A percentile compares a stretch with the other conserved stretches of the same genome.
Conservation (phyloP, 2,113 vertebrate genomes). For the Ranitomeya variabilis region DNA sequence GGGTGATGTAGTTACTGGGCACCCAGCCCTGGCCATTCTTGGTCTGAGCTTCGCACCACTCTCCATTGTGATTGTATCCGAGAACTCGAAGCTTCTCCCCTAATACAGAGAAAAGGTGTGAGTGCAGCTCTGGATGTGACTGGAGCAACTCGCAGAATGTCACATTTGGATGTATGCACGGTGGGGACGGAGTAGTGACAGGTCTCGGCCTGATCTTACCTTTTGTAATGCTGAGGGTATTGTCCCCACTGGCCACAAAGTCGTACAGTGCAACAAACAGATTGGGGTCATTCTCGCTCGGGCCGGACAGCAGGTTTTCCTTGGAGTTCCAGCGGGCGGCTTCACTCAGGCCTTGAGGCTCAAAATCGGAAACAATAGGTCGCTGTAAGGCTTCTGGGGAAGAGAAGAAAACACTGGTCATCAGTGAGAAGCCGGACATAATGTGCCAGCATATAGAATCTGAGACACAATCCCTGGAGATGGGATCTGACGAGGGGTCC, state of each 20-base stretch:
- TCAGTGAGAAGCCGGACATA: too few species aligned
- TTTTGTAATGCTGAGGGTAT: conserved; percentile 99
- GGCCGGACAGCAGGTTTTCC: conserved; percentile 94
- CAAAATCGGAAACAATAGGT: conserved; percentile 85
- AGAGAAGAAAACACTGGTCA: neutral
- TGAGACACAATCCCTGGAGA: too few species aligned
- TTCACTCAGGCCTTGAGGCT: conserved; percentile 90
- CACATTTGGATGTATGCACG: neutral
- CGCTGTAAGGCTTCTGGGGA: conserved; percentile 90
- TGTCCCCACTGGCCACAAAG: conserved; percentile 97
- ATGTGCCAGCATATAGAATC: too few species aligned
- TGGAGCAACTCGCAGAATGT: too few species aligned
- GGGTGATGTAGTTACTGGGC: conserved; percentile 86
- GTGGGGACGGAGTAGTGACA: neutral
- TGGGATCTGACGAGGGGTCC: neutral
- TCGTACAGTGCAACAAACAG: conserved; percentile 99
- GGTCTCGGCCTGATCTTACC: conserved; percentile 72
- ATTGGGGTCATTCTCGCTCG: conserved; percentile 97
- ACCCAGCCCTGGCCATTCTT: conserved; percentile 87
- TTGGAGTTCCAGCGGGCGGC: conserved; percentile 99
- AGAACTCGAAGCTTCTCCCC: conserved; percentile 84
- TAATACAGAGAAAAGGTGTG: conserved; percentile 48
- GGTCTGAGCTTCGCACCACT: conserved; percentile 85
- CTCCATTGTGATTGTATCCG: conserved; percentile 86
- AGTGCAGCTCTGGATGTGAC: too few species aligned